phyloP scores from a whole-genome alignment of 2,797 vertebrate genomes.

The Ceyx erithaca region DNA sequence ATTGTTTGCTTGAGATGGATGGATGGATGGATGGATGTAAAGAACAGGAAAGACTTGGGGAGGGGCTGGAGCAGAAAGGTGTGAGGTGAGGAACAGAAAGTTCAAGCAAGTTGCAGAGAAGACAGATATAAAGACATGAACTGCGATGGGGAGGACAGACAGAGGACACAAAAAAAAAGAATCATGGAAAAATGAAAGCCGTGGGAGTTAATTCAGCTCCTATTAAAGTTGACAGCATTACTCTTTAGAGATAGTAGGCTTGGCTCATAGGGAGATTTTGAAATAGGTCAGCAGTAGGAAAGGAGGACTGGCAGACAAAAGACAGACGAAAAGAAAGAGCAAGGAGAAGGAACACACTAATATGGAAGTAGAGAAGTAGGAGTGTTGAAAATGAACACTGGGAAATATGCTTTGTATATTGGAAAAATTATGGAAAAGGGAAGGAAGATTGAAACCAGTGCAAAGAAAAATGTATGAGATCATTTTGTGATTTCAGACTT shows the following conservation, averaged over 20 bases:
- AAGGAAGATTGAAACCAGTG: slow-evolving; percentile 22
- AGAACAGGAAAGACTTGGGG: background rate
- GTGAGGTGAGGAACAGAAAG: background rate
- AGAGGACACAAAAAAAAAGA: accelerated
- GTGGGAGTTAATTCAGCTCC: background rate
- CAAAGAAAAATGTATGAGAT: background rate
- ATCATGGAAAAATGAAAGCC: background rate
- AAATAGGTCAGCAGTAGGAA: slow-evolving; percentile 16
- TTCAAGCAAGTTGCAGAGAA: background rate
- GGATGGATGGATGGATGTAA: background rate
- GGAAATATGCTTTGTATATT: background rate
- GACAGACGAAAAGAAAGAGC: background rate
- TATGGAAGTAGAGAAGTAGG: background rate
- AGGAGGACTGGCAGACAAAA: background rate
- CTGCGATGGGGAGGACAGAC: background rate
- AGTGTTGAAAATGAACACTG: background rate
- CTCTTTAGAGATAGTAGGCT: background rate
- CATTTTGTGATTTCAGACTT: slow-evolving; percentile 12
- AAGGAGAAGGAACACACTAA: background rate
- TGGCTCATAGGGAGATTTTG: slow-evolving; percentile 2
- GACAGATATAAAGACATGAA: background rate
- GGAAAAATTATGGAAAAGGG: background rate
- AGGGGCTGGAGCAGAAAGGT: background rate
- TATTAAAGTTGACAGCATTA: slow-evolving; percentile 1
- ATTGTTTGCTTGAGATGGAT: background rate